Evolutionary conservation across 2,888 invertebrate species (phyloP), one percentile per base, ranked within the genome.

Genomic region (Dryomyza anilis): DNA sequence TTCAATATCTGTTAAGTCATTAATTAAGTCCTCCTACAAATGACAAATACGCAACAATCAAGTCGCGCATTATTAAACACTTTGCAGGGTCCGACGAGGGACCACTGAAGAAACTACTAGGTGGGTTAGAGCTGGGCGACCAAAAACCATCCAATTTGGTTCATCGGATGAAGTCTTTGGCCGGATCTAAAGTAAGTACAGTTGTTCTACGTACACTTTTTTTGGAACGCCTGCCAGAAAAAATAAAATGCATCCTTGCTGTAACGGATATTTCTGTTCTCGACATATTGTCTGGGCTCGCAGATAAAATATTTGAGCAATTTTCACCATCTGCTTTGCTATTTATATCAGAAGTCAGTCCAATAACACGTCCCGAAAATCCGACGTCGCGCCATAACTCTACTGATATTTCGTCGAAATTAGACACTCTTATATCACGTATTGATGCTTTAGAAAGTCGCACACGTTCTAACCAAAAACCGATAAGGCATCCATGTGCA

Each of bases 221-320:
- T 48, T 6, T 48, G 46, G 59, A 59, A 7, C 59, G 59, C 7
- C 33, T 59, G 10, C 46, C 59, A 29, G 59, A 59, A 30, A 59
- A 59, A 23, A 23, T 59, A 4, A 59, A 27, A 33, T 33, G 33
- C 33, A n/a, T n/a, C n/a, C n/a, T n/a, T n/a, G n/a, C n/a, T 33
- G 33, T 33, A 8, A 33, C 33, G 33, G 33, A 33, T 33, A 33
- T 12, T 12, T 36, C 6, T 36, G 36, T 14, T 6, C 36, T 36
- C 6, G 36, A 36, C 14, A 36, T 14, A 36, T 36, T 36, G n/a
- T 2, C 36, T 6, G 12, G 36, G 12, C 36, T 6, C n/a, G 3
- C 36, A 3, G 36, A 36, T n/a, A 36, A 2, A 36, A 36, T 36
- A 36, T 36, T 3, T 36, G 36, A 36, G n/a, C 2, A 36, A 36